A percentile compares a stretch with the other conserved stretches of the same genome.
Evolutionary conservation across 1,140 invertebrate genomes (phyloP).

Genomic region (Drosophila watanabei): DNA sequence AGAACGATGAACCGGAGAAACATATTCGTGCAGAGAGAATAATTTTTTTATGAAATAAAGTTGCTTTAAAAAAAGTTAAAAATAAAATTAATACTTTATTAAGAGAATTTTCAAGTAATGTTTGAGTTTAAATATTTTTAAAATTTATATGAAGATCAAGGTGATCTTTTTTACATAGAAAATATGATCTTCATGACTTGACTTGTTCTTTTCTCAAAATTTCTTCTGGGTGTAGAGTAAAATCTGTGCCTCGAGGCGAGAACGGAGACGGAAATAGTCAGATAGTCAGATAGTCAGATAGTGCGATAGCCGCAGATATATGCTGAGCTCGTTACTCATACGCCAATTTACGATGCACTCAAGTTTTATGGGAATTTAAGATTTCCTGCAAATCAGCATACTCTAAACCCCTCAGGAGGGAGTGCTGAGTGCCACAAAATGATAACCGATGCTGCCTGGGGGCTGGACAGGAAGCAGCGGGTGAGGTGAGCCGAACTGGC

Average conservation of each 20-base stretch:
- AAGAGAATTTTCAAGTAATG: no score
- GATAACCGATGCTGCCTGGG: conserved; percentile 50
- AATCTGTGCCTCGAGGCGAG: conserved; percentile 41
- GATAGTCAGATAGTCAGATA: conserved; percentile 36
- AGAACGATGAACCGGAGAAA: conserved; percentile 18
- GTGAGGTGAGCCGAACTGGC: conserved; percentile 17
- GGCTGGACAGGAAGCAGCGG: conserved; percentile 57
- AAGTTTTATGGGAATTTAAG: conserved; percentile 83
- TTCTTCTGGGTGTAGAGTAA: conserved; percentile 2
- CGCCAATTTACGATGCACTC: conserved; percentile 80
- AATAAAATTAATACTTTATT: no score
- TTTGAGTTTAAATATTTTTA: neutral
- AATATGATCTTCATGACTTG: neutral
- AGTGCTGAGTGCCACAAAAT: conserved; percentile 38
- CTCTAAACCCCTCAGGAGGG: conserved; percentile 17
- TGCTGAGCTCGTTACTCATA: conserved; percentile 77
- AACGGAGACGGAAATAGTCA: conserved; percentile 73
- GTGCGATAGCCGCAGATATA: conserved; percentile 32
- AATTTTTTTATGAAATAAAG: neutral
- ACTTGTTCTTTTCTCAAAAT: neutral
- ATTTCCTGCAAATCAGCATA: conserved; percentile 74
- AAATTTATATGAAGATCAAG: neutral
- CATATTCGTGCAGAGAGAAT: neutral
- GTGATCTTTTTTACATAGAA: neutral
- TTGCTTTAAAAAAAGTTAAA: neutral